These are phyloP conservation scores for Catharus ustulatus DNA, from an alignment of 2,797 vertebrate species.

Conservation along the genomic window DNA sequence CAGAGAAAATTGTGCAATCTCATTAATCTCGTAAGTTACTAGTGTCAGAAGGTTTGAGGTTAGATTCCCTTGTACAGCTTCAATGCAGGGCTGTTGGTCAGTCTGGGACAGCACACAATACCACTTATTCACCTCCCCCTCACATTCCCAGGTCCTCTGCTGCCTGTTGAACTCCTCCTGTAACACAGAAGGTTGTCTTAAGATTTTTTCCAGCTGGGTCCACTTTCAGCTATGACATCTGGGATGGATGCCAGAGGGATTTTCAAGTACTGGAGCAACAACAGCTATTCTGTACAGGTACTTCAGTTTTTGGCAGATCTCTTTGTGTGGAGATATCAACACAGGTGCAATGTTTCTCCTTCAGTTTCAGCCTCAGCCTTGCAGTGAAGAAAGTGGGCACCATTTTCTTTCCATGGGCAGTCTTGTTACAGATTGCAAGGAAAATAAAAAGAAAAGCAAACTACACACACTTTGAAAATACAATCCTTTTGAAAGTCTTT, in stretches of 20 bases:
- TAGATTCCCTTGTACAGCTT: not conserved
- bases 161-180: not conserved
- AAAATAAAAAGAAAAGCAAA: not conserved
- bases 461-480: accelerated
- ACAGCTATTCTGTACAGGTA: not conserved
- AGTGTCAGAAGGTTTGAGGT: not conserved
- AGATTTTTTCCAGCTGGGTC: not conserved
- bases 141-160: not conserved
- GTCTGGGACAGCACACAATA: not conserved
- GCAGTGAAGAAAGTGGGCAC: not conserved
- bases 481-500: not conserved
- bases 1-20: not conserved
- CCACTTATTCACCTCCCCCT: accelerated
- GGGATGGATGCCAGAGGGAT: not conserved
- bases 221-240: not conserved
- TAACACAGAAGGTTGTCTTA: not conserved
- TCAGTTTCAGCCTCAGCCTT: not conserved
- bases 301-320: not conserved
- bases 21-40: not conserved
- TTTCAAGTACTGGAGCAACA: not conserved
- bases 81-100: not conserved
- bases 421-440: not conserved
- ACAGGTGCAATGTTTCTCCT: not conserved
- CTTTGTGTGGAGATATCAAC: too few species aligned
- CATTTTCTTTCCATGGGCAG: not conserved